Percentiles rank a stretch among this genome's conserved stretches.
Evolutionary conservation across 1,140 invertebrate species (phyloP).

Genomic region (Brachionus rubens): DNA sequence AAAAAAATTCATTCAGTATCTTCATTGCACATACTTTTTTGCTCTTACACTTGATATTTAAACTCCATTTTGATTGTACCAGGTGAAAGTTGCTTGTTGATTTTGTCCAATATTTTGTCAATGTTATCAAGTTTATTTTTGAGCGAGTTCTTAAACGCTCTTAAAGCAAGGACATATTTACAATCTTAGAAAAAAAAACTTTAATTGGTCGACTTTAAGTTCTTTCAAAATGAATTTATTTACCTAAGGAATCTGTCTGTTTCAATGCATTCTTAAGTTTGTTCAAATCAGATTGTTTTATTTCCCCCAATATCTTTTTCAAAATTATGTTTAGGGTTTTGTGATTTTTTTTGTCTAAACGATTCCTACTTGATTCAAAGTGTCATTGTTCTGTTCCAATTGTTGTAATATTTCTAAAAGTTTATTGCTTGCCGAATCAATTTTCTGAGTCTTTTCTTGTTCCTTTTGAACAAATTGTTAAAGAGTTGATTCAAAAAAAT

Average conservation of each 20-base stretch:
- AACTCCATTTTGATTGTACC: constrained; percentile 26
- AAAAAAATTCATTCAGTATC: background rate
- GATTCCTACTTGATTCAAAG: background rate
- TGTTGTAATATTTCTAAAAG: constrained; percentile 10
- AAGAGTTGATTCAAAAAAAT: background rate
- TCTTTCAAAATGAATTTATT: background rate
- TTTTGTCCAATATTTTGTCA: constrained; percentile 7
- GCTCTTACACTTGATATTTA: constrained; percentile 14
- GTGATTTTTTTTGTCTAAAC: no score
- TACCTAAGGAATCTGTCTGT: constrained; percentile 17
- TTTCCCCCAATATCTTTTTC: background rate
- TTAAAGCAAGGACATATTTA: constrained; percentile 3
- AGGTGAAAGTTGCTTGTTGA: background rate
- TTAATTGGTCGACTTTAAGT: background rate
- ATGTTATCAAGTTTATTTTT: constrained; percentile 5
- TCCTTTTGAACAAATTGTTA: background rate
- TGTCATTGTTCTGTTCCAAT: constrained; percentile 11
- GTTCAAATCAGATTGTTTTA: constrained; percentile 4
- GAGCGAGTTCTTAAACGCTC: background rate
- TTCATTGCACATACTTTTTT: background rate
- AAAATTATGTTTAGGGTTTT: background rate
- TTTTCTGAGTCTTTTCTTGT: background rate
- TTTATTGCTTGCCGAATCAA: background rate
- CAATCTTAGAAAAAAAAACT: background rate
- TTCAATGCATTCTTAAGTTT: background rate